Evolutionary conservation across 2,797 vertebrate species (phyloP).

Genomic region (Coilia nasus): DNA sequence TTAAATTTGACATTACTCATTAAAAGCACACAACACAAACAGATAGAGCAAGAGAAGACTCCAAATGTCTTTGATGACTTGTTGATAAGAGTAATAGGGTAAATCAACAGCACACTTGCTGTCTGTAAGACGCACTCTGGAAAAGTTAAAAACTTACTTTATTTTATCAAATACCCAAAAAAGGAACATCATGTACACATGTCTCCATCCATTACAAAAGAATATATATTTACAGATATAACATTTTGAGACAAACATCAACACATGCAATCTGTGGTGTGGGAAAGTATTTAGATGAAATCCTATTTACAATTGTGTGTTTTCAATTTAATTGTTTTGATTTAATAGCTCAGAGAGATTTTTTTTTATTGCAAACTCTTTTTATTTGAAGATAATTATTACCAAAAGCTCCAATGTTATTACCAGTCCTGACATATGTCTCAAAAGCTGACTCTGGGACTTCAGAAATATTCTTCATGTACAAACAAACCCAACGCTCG

Average conservation of each 20-base stretch:
- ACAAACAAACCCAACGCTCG: conserved; percentile 42
- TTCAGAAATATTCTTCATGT: conserved; percentile 48
- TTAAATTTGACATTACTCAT: conserved; percentile 34
- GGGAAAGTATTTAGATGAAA: conserved; percentile 60
- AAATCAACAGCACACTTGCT: neutral
- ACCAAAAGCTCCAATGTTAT: conserved; percentile 73
- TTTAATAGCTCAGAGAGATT: conserved; percentile 70
- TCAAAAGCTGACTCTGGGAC: conserved; percentile 61
- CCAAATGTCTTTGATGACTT: neutral
- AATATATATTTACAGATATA: conserved; percentile 47
- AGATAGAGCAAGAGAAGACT: neutral
- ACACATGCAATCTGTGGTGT: conserved; percentile 56
- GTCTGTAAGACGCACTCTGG: neutral
- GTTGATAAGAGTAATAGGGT: neutral
- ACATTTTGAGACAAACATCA: conserved; percentile 43
- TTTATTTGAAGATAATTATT: conserved; percentile 75
- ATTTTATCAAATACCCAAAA: conserved; percentile 63
- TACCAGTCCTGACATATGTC: conserved; percentile 58
- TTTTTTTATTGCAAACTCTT: conserved; percentile 71
- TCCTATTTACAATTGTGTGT: conserved; percentile 66
- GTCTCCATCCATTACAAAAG: conserved; percentile 52
- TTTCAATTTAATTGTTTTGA: conserved; percentile 69
- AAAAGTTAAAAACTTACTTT: conserved; percentile 53
- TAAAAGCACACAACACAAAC: conserved; percentile 33
- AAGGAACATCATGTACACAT: conserved; percentile 63